phyloP scores from a whole-genome alignment of 2,888 invertebrate genomes.

The Drosophila paracracens region DNA sequence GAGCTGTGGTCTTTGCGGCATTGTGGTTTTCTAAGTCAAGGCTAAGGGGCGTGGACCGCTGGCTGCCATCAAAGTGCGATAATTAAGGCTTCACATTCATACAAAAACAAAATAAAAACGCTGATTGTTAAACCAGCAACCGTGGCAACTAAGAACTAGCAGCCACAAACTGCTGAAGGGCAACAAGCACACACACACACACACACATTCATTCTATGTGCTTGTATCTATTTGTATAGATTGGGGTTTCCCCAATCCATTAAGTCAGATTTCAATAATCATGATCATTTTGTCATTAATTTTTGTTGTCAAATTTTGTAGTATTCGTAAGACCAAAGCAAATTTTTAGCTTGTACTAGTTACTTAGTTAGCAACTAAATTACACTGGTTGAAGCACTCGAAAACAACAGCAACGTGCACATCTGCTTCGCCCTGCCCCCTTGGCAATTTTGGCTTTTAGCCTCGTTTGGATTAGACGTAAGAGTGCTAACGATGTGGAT shows the following conservation, averaged over 20 bases:
- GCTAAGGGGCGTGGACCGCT: conserved; percentile 43
- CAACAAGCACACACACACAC: neutral
- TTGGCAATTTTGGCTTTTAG: neutral
- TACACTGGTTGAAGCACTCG: neutral
- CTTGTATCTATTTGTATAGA: neutral
- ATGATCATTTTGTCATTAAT: neutral
- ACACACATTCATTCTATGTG: neutral
- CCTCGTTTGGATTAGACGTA: conserved; percentile 5
- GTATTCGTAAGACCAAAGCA: neutral
- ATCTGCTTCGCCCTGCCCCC: neutral
- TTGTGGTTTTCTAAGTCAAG: conserved; percentile 70
- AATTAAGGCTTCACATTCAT: conserved; percentile 35
- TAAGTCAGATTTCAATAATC: neutral
- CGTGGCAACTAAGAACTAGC: conserved; percentile 10
- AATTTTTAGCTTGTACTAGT: neutral
- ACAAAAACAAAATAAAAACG: conserved; percentile 9
- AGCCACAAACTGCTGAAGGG: conserved; percentile 30
- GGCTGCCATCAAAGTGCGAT: conserved; percentile 44
- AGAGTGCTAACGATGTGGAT: conserved; percentile 41
- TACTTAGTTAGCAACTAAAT: neutral
- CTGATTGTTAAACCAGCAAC: conserved; percentile 28
- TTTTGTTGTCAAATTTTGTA: neutral
- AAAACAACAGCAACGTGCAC: neutral
- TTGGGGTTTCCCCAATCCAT: conserved; percentile 4
- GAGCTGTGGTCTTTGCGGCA: conserved; percentile 61